These are phyloP conservation scores for Periophthalmus magnuspinnatus DNA, from an alignment of 2,797 vertebrate genomes.

Conservation along the genomic window DNA sequence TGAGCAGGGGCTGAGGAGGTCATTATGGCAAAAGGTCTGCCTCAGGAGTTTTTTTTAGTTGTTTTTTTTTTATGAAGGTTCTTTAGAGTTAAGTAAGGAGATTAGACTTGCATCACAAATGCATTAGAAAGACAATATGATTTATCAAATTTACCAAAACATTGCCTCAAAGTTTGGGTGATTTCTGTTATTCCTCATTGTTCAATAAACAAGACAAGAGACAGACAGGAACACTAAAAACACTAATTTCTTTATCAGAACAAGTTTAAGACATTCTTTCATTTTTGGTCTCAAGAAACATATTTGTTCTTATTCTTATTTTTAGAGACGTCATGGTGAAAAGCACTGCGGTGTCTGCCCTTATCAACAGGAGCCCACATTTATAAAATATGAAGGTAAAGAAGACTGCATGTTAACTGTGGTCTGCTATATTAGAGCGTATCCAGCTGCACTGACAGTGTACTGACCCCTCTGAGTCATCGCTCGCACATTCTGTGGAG, in stretches of 20 bases:
- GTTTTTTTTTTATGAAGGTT: conserved; percentile 34
- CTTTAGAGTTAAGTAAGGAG: not conserved
- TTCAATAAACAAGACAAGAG: conserved; percentile 49
- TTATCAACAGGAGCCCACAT: conserved; percentile 58
- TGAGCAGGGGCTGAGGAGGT: conserved; percentile 77
- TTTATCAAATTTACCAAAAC: conserved; percentile 42
- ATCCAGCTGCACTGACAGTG: conserved; percentile 3
- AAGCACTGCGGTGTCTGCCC: conserved; percentile 76
- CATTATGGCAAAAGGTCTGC: conserved; percentile 45
- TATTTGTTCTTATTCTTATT: conserved; percentile 26
- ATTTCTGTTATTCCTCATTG: conserved; percentile 49
- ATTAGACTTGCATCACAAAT: not conserved
- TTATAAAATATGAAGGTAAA: conserved; percentile 26
- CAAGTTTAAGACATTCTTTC: conserved; percentile 57
- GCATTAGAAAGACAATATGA: not conserved
- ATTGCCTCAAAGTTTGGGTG: conserved; percentile 30
- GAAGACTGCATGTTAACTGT: conserved; percentile 29
- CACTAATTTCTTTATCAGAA: conserved; percentile 43
- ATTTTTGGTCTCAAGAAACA: conserved; percentile 59
- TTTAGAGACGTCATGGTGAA: conserved; percentile 59
- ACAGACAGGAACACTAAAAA: conserved; percentile 59
- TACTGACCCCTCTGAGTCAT: conserved; percentile 22
- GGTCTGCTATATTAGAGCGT: conserved; percentile 37
- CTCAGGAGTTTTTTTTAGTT: conserved; percentile 20
- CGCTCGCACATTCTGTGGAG: conserved; percentile 12